These are phyloP conservation scores for Anoplius nigerrimus DNA, from an alignment of 2,888 invertebrate genomes.

Conservation along the genomic window DNA sequence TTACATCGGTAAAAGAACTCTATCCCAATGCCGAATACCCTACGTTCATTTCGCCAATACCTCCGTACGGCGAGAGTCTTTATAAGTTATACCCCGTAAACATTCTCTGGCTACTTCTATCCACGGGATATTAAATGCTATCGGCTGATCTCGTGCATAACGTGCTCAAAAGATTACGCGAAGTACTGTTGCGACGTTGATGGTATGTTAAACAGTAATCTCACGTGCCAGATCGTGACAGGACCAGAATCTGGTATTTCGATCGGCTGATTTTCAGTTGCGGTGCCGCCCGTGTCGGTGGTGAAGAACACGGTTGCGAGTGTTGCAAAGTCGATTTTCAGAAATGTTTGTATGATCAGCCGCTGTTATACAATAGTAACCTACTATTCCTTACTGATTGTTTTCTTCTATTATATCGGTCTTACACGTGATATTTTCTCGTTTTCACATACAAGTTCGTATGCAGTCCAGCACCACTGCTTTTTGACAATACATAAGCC, in stretches of 20 bases:
- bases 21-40: neutral
- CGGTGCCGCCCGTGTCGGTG: neutral
- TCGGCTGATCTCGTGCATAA: slow-evolving; percentile 45
- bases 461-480: neutral
- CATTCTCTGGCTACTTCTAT: slow-evolving; percentile 34
- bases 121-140: slow-evolving; percentile 34
- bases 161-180: slow-evolving; percentile 41
- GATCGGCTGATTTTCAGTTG: neutral
- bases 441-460: neutral
- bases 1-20: neutral
- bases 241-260: slow-evolving; percentile 8
- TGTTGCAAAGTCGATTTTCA: neutral
- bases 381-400: neutral
- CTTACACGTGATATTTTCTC: neutral
- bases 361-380: neutral
- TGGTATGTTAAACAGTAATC: slow-evolving; percentile 35
- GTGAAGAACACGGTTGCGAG: neutral
- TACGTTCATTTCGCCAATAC: slow-evolving; percentile 18
- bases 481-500: too few species aligned
- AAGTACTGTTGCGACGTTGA: slow-evolving; percentile 44
- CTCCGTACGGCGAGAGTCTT: slow-evolving; percentile 36
- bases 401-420: neutral
- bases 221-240: slow-evolving; percentile 50
- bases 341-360: neutral
- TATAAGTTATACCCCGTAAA: slow-evolving; percentile 47